Evolutionary conservation across 2,797 vertebrate genomes (phyloP), one percentile per base, ranked within the genome.

Genomic region (Lates japonicus): DNA sequence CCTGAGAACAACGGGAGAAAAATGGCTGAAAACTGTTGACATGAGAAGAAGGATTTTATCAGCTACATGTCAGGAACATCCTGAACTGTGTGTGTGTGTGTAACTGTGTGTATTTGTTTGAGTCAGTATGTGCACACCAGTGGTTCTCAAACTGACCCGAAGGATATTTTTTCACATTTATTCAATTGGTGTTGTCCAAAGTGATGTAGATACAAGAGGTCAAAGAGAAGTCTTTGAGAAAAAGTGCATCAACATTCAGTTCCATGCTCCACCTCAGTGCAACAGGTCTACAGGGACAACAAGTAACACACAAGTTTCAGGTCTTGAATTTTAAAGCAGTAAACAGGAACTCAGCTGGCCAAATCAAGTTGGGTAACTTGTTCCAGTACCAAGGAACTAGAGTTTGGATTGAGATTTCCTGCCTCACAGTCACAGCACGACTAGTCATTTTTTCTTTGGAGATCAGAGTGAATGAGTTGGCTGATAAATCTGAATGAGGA

Each of bases 1-100:
- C 98, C 98, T 99, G 90, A 1, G 91, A 82, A 95, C 0, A 91
- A 65, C 0, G 58, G 25, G 10, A 61, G 1, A 44, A 25, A 39
- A 54, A 71, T 7, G 58, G 7, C 17, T 22, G 25, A 35, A 37
- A 60, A 54, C 10, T 11, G 46, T 7, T 33, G 3, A 54, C 7
- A 6, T 33, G 20, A 44, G n/a, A 37, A 58, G 25, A 41, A 2
- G 4, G 2, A 17, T 13, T 57, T 41, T 37, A 22, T 44, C n/a
- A 59, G 35, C 19, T 14, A 6, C 39, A 22, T 57, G 25, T 41
- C 60, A 57, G 41, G 55, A 25, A 7, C 7, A 16, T 8, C 33
- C 16, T 39, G 1, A 22, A 22, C 29, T 13, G 13, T 69, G 48
- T 67, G 57, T 31, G 57, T 31, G 4, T 14, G 1, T 8, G 46